phyloP scores from a whole-genome alignment of 2,113 vertebrate genomes.

The Rostratula benghalensis region DNA sequence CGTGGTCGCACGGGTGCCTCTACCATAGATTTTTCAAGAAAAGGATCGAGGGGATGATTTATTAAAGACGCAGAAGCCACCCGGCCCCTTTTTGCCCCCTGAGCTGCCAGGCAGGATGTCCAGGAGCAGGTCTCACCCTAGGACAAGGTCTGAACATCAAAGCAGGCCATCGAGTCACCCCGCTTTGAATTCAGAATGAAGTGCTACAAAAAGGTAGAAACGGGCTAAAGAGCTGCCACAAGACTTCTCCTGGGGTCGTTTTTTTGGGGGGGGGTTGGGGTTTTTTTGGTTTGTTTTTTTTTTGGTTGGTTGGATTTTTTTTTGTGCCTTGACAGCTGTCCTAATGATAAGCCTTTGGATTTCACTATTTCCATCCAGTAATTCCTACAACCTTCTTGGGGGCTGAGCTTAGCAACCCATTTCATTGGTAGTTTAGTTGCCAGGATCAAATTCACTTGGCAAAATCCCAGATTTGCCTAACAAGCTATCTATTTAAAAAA shows the following conservation, averaged over 20 bases:
- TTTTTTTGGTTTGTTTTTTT: too few relatives aligned
- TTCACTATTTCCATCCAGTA: neutral
- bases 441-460: constrained; percentile 36
- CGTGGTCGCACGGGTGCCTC: constrained; percentile 56
- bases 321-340: neutral
- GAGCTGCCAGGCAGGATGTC: neutral
- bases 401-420: neutral
- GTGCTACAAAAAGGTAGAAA: neutral
- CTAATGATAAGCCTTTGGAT: neutral
- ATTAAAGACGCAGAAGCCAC: neutral
- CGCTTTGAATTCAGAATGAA: neutral
- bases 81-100: neutral
- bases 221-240: neutral
- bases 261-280: too few relatives aligned
- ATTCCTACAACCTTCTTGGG: neutral
- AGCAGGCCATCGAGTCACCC: neutral
- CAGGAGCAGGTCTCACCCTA: neutral
- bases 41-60: neutral
- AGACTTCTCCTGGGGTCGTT: neutral
- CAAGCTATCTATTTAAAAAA: neutral
- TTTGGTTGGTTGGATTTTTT: neutral
- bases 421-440: constrained; percentile 24
- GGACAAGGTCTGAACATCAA: neutral
- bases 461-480: constrained; percentile 10
- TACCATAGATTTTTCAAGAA: neutral